Evolutionary conservation across 2,888 invertebrate species (phyloP), one percentile per base, ranked within the genome.

Genomic region (Tenthredo scrophulariae): DNA sequence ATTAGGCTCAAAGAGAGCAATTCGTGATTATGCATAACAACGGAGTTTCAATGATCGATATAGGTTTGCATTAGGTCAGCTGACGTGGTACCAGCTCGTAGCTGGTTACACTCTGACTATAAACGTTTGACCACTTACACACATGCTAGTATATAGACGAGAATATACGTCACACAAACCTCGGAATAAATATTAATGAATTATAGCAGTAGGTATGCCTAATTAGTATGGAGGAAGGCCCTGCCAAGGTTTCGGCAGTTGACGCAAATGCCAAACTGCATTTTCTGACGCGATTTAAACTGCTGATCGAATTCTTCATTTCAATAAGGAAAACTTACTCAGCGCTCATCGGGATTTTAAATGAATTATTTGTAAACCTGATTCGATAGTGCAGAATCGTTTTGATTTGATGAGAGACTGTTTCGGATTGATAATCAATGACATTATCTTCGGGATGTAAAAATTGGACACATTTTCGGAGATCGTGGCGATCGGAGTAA

Each of bases 141-240:
- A 74, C 9, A 22, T 50, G 29, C 54, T 18, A 6, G 5, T 37
- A 37, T 37, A 37, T 50, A 18, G 46, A 13, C 77, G 33, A 10
- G 3, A 13, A 33, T 33, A 58, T 62, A 26, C 79, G 79, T 80
- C 79, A 80, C 22, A 4, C n/a, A 37, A 2, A 37, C 22, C 9
- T 37, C 62, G 9, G 13, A 62, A 40, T 80, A 10, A 80, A 80
- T 80, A 80, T 80, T 80, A 58, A 80, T 58, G 79, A 80, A 62
- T 62, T 37, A 62, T 58, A 58, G 79, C 40, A 80, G 37, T 37
- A n/a, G 40, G 37, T 37, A n/a, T 43, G 74, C 10, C 33, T 33
- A 18, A 62, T 37, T 80, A 22, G 40, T 79, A 62, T 62, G 33
- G 58, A 37, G 50, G 18, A 50, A 29, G 77, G 50, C 18, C 62